Evolutionary conservation across 1,140 invertebrate species (phyloP), one percentile per base, ranked within the genome.

Genomic region (Nasonia giraulti): DNA sequence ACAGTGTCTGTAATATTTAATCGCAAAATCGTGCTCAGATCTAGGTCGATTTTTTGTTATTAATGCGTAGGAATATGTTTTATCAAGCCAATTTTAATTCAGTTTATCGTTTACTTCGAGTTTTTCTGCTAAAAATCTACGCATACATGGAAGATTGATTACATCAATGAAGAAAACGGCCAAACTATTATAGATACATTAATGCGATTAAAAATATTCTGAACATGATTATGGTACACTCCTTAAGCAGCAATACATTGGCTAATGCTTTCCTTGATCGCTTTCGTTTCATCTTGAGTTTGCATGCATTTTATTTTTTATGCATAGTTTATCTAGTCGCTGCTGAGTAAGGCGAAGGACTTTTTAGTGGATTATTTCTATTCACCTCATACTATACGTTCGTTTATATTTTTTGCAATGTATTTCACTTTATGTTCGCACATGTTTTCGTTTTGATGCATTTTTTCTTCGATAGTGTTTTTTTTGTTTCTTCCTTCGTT

Each of bases 281-380:
- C 76, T 83, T 83, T 20, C 11, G 78, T 79, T 40, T 80, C 1
- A 44, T 82, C 23, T 74, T 79, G 1, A 80, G 17, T 82, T 86
- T 82, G 75, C 85, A 82, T 78, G 80, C 11, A 44, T 82, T 83
- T 77, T 69, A 78, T 31, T 79, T 82, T 71, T 86, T 82, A 79
- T 71, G 68, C 73, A 69, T 44, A 82, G 47, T 27, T 37, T n/a
- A 23, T 7, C 27, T 86, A 37, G 33, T 50, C 37, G 14, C 40
- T 69, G 33, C 47, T 44, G 3, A 50, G 71, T 27, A 20, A 82
- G 40, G 50, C 84, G 80, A 85, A 85, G 80, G 84, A 85, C 84
- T 82, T 71, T 37, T 7, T 40, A 31, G 20, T 75, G 14, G 11
- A 71, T 33, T 50, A 2, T 40, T 82, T 55, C 71, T 12, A 75